Evolutionary conservation across 30 jellyfish, hydroid and myxozoan genomes (phyloP), one percentile per base, ranked within the genome.

Genomic region (Chironex yamaguchii): DNA sequence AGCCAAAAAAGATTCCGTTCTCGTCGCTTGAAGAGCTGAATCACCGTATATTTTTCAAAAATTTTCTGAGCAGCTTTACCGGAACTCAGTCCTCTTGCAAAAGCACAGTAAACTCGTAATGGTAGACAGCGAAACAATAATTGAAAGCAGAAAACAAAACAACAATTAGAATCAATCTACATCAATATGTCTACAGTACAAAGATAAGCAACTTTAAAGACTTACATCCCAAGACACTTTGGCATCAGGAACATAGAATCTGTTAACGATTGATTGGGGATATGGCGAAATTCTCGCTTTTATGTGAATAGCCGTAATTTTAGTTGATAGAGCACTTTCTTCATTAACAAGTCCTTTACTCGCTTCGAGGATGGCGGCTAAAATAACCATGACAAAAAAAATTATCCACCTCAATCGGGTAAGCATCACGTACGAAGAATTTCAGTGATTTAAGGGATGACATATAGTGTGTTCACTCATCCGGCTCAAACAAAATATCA

Each of bases 221-320:
- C 69, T 2, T 78, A 91, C 98, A 93, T 85, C 91, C 98, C 98
- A 91, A 21, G 68, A 49, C 14, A 91, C 96, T 36, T 76, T 86
- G 25, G 62, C 74, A 74, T 91, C 98, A 1, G 98, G 91, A 31
- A 91, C 96, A 1, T 77, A 70, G 0, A 84, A 92, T 26, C 98
- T 77, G 36, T 54, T 54, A 21, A 85, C 88, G 4, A 82, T 71
- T 1, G 93, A 73, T 74, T 76, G 64, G 4, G 98, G 79, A 63
- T 91, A 91, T 4, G 96, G 96, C 4, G 98, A 64, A 3, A 81
- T 26, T 48, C 98, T 24, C 22, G 98, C 91, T 53, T 91, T 91
- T 24, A 81, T 91, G 72, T 91, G 98, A n/a, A 91, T 91, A 23
- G 96, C 30, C 27, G 98, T 85, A 29, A 91, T 91, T 29, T 35